A percentile compares a stretch with the other conserved stretches of the same genome.
phyloP scores from a whole-genome alignment of 2,113 vertebrate genomes.

The Pseudorhombus dupliciocellatus region DNA sequence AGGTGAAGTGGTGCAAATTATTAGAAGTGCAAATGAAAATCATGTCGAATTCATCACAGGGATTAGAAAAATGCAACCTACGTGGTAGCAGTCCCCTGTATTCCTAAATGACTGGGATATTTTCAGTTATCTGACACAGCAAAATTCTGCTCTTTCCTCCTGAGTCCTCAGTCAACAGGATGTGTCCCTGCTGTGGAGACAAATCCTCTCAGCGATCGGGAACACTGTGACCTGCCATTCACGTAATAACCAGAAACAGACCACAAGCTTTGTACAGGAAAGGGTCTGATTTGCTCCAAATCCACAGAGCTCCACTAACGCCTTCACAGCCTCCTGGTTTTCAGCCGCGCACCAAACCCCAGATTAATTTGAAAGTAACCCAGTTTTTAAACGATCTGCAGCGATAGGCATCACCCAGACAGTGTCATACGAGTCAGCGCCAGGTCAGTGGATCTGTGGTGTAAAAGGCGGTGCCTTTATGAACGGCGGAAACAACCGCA shows the following conservation, averaged over 20 bases:
- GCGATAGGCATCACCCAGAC: background rate
- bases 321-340: slow-evolving; percentile 4
- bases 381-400: background rate
- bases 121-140: background rate
- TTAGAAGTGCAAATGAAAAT: background rate
- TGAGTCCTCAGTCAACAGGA: slow-evolving; percentile 52
- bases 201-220: slow-evolving; percentile 60
- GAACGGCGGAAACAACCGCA: slow-evolving; percentile 21
- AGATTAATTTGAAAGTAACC: background rate
- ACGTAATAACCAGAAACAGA: slow-evolving; percentile 53
- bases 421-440: background rate
- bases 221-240: slow-evolving; percentile 47
- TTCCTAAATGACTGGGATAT: background rate
- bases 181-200: slow-evolving; percentile 63
- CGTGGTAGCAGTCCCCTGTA: background rate
- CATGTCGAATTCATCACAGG: background rate
- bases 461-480: background rate
- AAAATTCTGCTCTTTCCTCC: slow-evolving; percentile 22
- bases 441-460: slow-evolving; percentile 18
- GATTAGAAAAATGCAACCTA: background rate
- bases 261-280: slow-evolving; percentile 53
- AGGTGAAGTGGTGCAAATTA: background rate
- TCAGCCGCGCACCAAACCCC: background rate
- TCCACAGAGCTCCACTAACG: slow-evolving; percentile 24
- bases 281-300: slow-evolving; percentile 16